phyloP scores from a whole-genome alignment of 2,797 vertebrate genomes.

The Diglossa cyanea region DNA sequence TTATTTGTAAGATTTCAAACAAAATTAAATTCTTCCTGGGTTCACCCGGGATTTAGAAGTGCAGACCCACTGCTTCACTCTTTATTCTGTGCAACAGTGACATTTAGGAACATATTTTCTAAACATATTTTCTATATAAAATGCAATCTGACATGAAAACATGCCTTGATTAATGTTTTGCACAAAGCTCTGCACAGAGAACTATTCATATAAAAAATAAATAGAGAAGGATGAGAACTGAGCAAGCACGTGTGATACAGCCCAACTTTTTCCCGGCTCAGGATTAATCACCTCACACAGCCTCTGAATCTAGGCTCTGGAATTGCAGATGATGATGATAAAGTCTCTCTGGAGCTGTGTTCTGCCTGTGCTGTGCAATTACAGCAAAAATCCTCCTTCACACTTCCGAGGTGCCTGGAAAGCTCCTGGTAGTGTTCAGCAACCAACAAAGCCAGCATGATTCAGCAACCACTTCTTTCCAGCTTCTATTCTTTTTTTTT shows the following conservation, averaged over 20 bases:
- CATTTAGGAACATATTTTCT: background rate
- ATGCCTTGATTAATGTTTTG: background rate
- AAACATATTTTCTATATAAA: background rate
- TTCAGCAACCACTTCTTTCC: background rate
- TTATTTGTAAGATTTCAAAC: background rate
- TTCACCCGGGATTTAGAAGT: background rate
- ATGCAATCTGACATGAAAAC: background rate
- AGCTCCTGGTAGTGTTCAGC: fast-evolving
- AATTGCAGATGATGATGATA: background rate
- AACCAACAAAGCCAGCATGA: background rate
- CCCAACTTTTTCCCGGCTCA: background rate
- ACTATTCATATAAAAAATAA: background rate
- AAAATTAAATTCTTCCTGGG: background rate
- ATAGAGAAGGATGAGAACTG: background rate
- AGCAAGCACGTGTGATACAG: background rate
- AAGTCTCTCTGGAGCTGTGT: background rate
- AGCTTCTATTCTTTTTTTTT: background rate
- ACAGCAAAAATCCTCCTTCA: background rate
- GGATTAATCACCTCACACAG: background rate
- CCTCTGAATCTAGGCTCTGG: background rate
- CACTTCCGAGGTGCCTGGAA: background rate
- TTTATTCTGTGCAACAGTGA: background rate
- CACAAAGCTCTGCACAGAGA: background rate
- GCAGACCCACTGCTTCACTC: background rate
- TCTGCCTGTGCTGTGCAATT: background rate